Conservation (phyloP, 2,113 vertebrate genomes). For the Barbus barbus region DNA sequence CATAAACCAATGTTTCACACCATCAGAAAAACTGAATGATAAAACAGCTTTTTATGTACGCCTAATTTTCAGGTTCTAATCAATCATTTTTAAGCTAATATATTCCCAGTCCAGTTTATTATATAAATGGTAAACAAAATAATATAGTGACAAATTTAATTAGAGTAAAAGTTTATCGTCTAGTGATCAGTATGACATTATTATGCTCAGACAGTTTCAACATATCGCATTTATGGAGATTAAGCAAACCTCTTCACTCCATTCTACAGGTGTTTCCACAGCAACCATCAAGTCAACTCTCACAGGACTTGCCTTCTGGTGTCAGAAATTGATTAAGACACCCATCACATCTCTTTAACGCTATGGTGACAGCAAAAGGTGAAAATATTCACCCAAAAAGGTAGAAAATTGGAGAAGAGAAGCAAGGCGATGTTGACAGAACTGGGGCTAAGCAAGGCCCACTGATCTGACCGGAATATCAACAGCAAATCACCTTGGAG, state of each 20-base stretch:
- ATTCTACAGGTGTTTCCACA: constrained; percentile 54
- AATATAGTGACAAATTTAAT: neutral
- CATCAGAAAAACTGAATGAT: neutral
- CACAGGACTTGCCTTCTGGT: constrained; percentile 3
- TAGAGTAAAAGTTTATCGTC: neutral
- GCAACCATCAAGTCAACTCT: constrained; percentile 41
- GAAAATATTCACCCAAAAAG: constrained; percentile 47
- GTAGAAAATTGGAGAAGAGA: constrained; percentile 25
- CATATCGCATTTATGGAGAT: constrained; percentile 25
- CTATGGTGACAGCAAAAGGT: constrained; percentile 50
- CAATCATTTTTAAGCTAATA: neutral
- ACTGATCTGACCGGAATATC: constrained; percentile 50
- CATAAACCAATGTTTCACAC: neutral
- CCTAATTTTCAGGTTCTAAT: neutral
- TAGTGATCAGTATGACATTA: neutral
- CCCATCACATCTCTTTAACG: constrained; percentile 44
- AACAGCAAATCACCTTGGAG: constrained; percentile 45
- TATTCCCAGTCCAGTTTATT: neutral
- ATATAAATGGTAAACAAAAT: neutral
- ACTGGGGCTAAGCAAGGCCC: constrained; percentile 34
- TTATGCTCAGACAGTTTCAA: neutral
- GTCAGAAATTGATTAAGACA: constrained; percentile 43
- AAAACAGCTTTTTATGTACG: neutral
- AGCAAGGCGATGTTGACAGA: constrained; percentile 34
- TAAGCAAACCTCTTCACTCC: constrained; percentile 25